Evolutionary conservation across 2,888 invertebrate genomes (phyloP).

Genomic region (Hirtodrosophila duncani): DNA sequence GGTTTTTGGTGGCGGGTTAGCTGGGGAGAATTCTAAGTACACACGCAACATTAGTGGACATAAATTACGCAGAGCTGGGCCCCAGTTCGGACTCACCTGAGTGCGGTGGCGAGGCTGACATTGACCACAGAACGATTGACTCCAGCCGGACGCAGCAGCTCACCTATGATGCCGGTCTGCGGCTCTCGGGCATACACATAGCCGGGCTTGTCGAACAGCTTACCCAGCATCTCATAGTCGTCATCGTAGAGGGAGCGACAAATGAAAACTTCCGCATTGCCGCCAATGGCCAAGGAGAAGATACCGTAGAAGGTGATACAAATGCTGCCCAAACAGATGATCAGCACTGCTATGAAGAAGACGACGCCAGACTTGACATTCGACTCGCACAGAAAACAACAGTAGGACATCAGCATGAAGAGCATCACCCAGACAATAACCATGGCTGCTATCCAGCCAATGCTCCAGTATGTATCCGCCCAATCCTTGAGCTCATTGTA

Average conservation of each 20-base stretch:
- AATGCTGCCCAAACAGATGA: slow-evolving; percentile 76
- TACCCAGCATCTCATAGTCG: slow-evolving; percentile 82
- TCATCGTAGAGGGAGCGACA: slow-evolving; percentile 86
- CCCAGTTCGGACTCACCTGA: slow-evolving; percentile 68
- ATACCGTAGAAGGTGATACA: slow-evolving; percentile 75
- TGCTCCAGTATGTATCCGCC: slow-evolving; percentile 75
- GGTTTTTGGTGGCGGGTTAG: slow-evolving; percentile 23
- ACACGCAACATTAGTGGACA: slow-evolving; percentile 29
- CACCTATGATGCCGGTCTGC: slow-evolving; percentile 76
- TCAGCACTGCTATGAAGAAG: slow-evolving; percentile 71
- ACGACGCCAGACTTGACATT: slow-evolving; percentile 76
- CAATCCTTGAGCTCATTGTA: slow-evolving; percentile 72
- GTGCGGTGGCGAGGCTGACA: slow-evolving; percentile 73
- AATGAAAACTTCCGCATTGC: slow-evolving; percentile 80
- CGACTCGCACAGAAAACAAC: slow-evolving; percentile 76
- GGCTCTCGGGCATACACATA: slow-evolving; percentile 80
- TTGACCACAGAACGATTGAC: slow-evolving; percentile 76
- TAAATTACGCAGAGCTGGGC: not conserved
- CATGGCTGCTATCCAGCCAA: slow-evolving; percentile 75
- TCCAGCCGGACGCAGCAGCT: slow-evolving; percentile 74
- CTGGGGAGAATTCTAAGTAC: slow-evolving; percentile 36
- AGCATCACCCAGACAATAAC: slow-evolving; percentile 75
- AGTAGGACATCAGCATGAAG: slow-evolving; percentile 75
- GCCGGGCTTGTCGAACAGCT: slow-evolving; percentile 84
- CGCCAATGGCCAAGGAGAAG: slow-evolving; percentile 76